Percentiles rank a stretch among this genome's conserved stretches.
These are phyloP conservation scores for Semotilus atromaculatus DNA, from an alignment of 2,797 vertebrate genomes.

Conservation along the genomic window DNA sequence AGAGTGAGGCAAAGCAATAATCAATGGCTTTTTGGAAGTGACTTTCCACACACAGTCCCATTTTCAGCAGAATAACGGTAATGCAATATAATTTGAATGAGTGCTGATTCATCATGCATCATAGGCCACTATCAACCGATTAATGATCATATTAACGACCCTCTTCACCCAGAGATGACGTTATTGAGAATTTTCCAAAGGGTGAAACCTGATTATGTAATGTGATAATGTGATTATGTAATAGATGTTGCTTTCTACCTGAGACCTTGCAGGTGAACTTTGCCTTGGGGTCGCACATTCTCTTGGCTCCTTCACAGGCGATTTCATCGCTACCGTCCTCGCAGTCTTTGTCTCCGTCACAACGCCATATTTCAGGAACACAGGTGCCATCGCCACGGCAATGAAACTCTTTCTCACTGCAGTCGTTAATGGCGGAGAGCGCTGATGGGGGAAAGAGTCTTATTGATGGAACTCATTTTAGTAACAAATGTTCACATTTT, in stretches of 20 bases:
- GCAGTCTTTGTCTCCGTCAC: conserved; percentile 88
- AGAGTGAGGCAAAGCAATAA: conserved; percentile 25
- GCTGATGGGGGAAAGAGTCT: conserved; percentile 63
- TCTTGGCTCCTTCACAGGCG: conserved; percentile 79
- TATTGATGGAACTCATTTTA: background rate
- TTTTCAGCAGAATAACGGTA: conserved; percentile 1
- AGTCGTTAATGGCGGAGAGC: conserved; percentile 73
- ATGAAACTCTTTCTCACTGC: conserved; percentile 80
- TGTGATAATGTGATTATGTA: conserved; percentile 17
- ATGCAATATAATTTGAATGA: conserved; percentile 20
- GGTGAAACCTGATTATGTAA: conserved; percentile 10
- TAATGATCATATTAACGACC: background rate
- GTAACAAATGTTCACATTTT: conserved; percentile 2
- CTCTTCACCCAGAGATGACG: background rate
- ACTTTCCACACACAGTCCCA: background rate
- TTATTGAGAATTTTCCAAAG: conserved; percentile 12
- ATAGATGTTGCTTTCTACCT: conserved; percentile 69
- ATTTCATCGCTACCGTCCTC: conserved; percentile 87
- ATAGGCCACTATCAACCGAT: conserved; percentile 4
- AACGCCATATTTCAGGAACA: conserved; percentile 83
- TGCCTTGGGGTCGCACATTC: conserved; percentile 80
- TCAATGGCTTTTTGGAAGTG: conserved; percentile 2
- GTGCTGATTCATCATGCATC: background rate
- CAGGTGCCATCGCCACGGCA: conserved; percentile 84
- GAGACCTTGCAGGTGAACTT: conserved; percentile 85